phyloP scores from a whole-genome alignment of 2,113 vertebrate species.

The Anhinga rufa region DNA sequence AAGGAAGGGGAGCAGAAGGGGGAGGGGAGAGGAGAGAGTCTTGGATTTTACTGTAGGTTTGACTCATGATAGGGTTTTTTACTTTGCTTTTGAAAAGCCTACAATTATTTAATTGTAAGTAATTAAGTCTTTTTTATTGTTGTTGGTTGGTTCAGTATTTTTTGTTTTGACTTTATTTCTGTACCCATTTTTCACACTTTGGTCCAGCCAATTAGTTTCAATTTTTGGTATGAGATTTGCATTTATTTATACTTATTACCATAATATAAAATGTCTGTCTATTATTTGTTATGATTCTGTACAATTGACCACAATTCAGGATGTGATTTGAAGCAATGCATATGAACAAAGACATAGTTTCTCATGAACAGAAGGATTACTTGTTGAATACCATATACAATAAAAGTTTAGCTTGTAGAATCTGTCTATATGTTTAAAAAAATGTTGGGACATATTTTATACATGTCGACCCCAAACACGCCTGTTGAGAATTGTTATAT shows the following conservation, averaged over 20 bases:
- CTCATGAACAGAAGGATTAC: neutral
- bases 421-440: neutral
- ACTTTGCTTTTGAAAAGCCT: neutral
- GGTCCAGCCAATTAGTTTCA: neutral
- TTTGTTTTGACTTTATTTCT: neutral
- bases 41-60: neutral
- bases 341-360: neutral
- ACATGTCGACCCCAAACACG: rapidly evolving
- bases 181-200: neutral
- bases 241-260: neutral
- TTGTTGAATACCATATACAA: neutral
- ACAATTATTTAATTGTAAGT: neutral
- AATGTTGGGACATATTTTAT: neutral
- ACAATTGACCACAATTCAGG: neutral
- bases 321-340: neutral
- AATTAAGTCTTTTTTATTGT: neutral
- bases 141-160: rapidly evolving
- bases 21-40: neutral
- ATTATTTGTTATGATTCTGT: neutral
- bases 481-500: neutral
- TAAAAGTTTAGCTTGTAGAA: neutral
- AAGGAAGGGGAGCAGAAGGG: neutral
- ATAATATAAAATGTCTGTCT: neutral
- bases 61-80: neutral
- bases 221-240: neutral